A percentile compares a stretch with the other conserved stretches of the same genome.
These are phyloP conservation scores for Nothocercus nigrocapillus DNA, from an alignment of 2,113 vertebrate species.

Conservation along the genomic window DNA sequence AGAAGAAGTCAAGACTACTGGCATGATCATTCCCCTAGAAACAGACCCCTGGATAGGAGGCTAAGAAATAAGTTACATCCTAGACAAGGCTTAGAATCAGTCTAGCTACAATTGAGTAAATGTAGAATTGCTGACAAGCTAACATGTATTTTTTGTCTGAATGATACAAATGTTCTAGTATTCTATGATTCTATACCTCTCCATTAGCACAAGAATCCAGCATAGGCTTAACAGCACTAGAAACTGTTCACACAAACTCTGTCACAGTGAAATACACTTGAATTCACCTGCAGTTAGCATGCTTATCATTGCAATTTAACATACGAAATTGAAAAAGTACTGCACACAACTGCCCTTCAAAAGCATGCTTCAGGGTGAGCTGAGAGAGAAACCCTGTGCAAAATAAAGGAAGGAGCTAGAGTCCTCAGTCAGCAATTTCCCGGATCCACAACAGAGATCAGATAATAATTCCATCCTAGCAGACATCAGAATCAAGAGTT, in stretches of 20 bases:
- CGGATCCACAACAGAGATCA: rapidly evolving
- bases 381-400: not conserved
- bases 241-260: not conserved
- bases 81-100: not conserved
- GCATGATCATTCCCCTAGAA: not conserved
- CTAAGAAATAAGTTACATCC: not conserved
- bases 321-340: not conserved
- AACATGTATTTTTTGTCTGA: not conserved
- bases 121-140: not conserved
- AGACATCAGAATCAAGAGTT: not conserved
- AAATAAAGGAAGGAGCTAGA: not conserved
- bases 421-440: too few relatives aligned
- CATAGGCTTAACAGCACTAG: not conserved
- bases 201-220: not conserved
- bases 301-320: not conserved
- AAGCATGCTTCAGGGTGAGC: not conserved
- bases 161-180: rapidly evolving
- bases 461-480: not conserved
- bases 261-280: not conserved
- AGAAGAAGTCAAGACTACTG: not conserved
- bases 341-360: not conserved
- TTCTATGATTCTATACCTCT: not conserved
- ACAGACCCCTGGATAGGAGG: not conserved
- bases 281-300: not conserved
- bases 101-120: not conserved